Evolutionary conservation across 2,888 invertebrate species (phyloP), one percentile per base, ranked within the genome.

Genomic region (Platerodrilus igneus): DNA sequence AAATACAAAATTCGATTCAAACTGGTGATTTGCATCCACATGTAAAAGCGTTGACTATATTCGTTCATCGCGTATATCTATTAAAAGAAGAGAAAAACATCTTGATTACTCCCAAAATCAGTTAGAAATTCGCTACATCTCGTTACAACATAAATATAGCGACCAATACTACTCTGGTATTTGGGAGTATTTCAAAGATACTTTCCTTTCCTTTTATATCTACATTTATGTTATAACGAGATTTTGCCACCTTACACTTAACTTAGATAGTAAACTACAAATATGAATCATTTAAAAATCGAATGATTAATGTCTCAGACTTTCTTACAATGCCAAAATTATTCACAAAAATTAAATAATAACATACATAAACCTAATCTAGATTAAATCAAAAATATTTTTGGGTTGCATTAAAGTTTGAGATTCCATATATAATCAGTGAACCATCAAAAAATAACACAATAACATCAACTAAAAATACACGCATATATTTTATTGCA

Each of bases 51-150:
- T 39, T 27, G 46, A 46, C 59, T 64, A 83, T 74, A 82, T 81
- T 73, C 78, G 79, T 72, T 82, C 82, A 67, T 82, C 82, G 71
- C 79, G 81, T 67, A 79, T 79, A 79, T 83, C 83, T 83, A 80
- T 58, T 71, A 67, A 66, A 67, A 70, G 67, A 72, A 75, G 74
- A 64, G 59, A 76, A 74, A 71, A 74, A 73, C 68, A 72, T 73
- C 72, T 70, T 60, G 44, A 55, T 59, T 53, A 67, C 68, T 68
- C 68, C 69, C 68, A 67, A 66, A 64, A 62, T 56, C 54, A 37
- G 25, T 31, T 31, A n/a, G n/a, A n/a, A 33, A 33, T 41, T 33
- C 31, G 28, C 33, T 18, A 48, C 52, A 67, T 68, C 69, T 69
- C 68, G 69, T 69, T 69, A 69, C 63, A 67, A 69, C 67, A 67